Evolutionary conservation across 1,140 invertebrate genomes (phyloP), one percentile per base, ranked within the genome.

Genomic region (Neomicropteryx cornuta): DNA sequence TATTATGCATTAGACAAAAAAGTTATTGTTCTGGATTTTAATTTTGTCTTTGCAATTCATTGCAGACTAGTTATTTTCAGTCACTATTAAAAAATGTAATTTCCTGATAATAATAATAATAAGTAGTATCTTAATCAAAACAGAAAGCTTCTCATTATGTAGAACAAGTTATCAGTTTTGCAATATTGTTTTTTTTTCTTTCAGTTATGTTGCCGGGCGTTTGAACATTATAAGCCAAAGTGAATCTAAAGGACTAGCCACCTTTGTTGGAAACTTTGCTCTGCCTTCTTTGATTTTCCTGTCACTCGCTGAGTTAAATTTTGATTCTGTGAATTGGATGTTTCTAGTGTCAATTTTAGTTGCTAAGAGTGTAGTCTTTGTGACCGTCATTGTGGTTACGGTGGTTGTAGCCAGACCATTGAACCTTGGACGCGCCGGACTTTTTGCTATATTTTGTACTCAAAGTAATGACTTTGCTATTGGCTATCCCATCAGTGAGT

Each of bases 401-500:
- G 48, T 93, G 35, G 52, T 95, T 19, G 75, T 90, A 13, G 80
- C 81, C 5, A 77, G 79, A 58, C 85, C 87, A 5, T 56, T 80
- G 4, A 85, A 92, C 64, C 73, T 83, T 40, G 87, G 85, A 10
- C 76, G 81, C 50, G 87, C 88, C 36, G 93, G 90, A 11, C 68
- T 97, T 16, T 92, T 87, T 73, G 87, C 87, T 17, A 97, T 97
- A 49, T 96, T 97, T 60, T 87, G 84, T 32, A 97, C 93, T 0
- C 92, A 97, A 56, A 94, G 89, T 56, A 98, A 98, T 75, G 94
- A 98, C 65, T 97, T 97, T 73, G 94, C 94, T 32, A 77, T 98
- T 47, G 93, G 93, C 41, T 95, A 87, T 68, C 93, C 94, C 3
- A 94, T 97, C 52, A 78, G 89, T 93, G 74, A 81, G 77, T 72